These are phyloP conservation scores for Sipha maydis DNA, from an alignment of 2,888 invertebrate species.

Conservation along the genomic window DNA sequence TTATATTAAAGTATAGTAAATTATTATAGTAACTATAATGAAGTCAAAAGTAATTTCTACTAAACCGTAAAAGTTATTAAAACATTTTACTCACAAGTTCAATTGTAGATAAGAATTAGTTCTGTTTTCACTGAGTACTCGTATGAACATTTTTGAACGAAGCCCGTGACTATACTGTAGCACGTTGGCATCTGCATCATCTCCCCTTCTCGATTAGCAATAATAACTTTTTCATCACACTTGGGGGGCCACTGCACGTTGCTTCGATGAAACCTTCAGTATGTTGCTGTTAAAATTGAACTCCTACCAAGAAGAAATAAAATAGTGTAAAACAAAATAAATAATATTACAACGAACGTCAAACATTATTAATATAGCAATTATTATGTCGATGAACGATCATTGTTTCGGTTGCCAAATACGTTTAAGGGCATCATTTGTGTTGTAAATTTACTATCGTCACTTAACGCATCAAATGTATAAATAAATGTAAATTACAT, in stretches of 20 bases:
- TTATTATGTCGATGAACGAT: slow-evolving; percentile 16
- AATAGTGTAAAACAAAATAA: slow-evolving; percentile 4
- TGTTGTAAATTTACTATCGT: no score
- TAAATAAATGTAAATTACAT: no score
- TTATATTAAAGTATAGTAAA: no score
- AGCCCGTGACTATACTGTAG: slow-evolving; percentile 12
- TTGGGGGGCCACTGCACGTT: slow-evolving; percentile 22
- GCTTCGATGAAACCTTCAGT: slow-evolving; percentile 35
- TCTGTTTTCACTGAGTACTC: neutral
- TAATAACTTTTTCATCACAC: slow-evolving; percentile 56
- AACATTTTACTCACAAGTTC: slow-evolving; percentile 5
- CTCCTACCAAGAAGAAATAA: slow-evolving; percentile 55
- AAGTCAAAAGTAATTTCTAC: no score
- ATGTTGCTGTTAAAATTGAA: slow-evolving; percentile 24
- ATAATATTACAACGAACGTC: slow-evolving; percentile 15
- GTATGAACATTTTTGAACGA: slow-evolving; percentile 20
- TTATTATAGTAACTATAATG: no score
- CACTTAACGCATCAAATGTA: neutral
- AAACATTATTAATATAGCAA: slow-evolving; percentile 14
- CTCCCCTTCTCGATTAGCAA: slow-evolving; percentile 33
- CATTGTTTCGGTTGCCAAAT: slow-evolving; percentile 25
- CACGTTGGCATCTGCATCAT: slow-evolving; percentile 48
- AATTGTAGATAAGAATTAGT: neutral
- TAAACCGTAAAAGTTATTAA: neutral
- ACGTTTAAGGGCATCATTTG: neutral